Conservation (phyloP, 1,140 invertebrate species). For the Neomicropteryx cornuta region DNA sequence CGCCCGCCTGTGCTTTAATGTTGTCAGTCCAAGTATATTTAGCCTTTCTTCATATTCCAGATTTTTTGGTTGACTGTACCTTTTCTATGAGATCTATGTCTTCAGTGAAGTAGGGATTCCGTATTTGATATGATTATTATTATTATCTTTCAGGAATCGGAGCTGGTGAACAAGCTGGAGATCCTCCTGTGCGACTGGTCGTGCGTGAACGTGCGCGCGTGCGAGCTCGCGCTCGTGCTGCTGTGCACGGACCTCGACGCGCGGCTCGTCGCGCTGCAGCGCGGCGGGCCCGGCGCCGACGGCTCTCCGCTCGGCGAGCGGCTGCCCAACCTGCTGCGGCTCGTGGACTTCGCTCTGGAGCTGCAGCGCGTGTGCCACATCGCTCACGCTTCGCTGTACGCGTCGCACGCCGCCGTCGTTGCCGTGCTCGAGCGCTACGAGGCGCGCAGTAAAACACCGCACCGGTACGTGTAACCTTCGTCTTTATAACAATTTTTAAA, state of each 20-base stretch:
- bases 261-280: conserved; percentile 22
- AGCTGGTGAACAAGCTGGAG: conserved; percentile 54
- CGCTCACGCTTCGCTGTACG: conserved; percentile 47
- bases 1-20: too few species aligned
- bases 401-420: conserved; percentile 46
- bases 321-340: conserved; percentile 31
- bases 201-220: conserved; percentile 52
- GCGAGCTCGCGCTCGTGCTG: conserved; percentile 58
- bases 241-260: conserved; percentile 53
- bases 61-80: too few species aligned
- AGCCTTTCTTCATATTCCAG: too few species aligned
- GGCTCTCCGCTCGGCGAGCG: conserved; percentile 7
- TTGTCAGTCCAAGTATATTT: too few species aligned
- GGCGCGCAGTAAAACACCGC: conserved; percentile 53
- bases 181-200: conserved; percentile 58
- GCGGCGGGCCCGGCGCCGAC: too few species aligned
- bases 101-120: too few species aligned
- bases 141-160: conserved; percentile 41
- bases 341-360: conserved; percentile 45
- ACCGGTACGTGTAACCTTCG: too few species aligned
- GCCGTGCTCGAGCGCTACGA: conserved; percentile 56
- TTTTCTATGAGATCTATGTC: too few species aligned
- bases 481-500: too few species aligned
- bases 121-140: too few species aligned
- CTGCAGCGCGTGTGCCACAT: conserved; percentile 52